Base-by-base conservation (phyloP, 2,113 vertebrate genomes). In the Oncorhynchus kisutch region DNA sequence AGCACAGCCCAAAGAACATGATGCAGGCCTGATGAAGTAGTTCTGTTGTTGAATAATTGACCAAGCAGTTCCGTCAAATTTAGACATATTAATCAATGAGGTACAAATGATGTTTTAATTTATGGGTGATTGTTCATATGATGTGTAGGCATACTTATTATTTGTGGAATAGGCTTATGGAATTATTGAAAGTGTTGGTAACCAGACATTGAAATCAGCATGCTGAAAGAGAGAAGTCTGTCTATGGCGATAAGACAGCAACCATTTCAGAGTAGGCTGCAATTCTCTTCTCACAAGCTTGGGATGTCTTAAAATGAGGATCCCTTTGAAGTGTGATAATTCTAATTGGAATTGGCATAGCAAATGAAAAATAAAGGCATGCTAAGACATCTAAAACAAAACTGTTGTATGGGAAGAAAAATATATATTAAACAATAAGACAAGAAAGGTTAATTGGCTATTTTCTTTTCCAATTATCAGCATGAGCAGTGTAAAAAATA, bases 181-280 rank as follows among this genome's bases (percentile, higher is more conserved):
- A 45, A 45, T 45, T 45, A 45, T 45, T 45, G 39, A 45, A 45
- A 45, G 9, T 45, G 39, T 45, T 45, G 39, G 39, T 45, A 45
- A 45, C 39, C 39, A 45, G 39, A 74, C 75, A 72, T 77, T 82
- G 78, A 81, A 85, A 80, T 83, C 74, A 68, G 71, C n/a, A 29
- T 72, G 64, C 84, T 78, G 78, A 83, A 91, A 49, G 51, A 81
- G 60, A 83, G 73, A 77, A 66, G 75, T 83, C 85, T 91, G 87
- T 84, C 20, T 73, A 81, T 75, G 67, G 57, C 20, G 83, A 91
- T 91, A 88, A 89, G 91, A 62, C 82, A 14, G 31, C 80, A 57
- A 81, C 24, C 75, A 79, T 45, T 71, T 69, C 69, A 77, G 31
- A 71, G 64, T 39, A 54, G 39, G 65, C 68, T 48, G 24, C 39